Conservation (phyloP, 2,113 vertebrate species). For the Lophius piscatorius region DNA sequence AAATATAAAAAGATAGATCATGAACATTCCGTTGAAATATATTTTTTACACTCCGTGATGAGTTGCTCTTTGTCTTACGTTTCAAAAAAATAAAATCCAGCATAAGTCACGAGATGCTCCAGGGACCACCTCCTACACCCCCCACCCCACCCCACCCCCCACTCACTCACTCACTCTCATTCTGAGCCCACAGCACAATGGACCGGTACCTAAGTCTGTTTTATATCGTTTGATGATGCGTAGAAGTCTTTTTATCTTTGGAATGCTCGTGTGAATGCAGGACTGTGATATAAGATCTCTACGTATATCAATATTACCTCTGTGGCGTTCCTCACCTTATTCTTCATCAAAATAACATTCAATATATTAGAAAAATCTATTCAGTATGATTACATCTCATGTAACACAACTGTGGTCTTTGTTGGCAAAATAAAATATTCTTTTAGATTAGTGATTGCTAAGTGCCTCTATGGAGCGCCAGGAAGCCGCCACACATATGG, state of each 20-base stretch:
- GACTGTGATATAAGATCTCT: constrained; percentile 42
- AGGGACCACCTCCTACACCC: constrained; percentile 65
- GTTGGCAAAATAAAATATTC: constrained; percentile 55
- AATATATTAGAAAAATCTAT: constrained; percentile 54
- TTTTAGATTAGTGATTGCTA: constrained; percentile 54
- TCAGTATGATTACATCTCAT: constrained; percentile 47
- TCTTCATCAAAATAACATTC: constrained; percentile 59
- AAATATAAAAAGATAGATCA: constrained; percentile 84
- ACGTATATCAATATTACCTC: constrained; percentile 34
- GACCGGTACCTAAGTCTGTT: constrained; percentile 72
- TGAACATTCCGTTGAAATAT: constrained; percentile 83
- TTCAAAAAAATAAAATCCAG: constrained; percentile 81
- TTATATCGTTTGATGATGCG: constrained; percentile 61
- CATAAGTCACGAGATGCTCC: constrained; percentile 67
- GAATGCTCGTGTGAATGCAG: constrained; percentile 57
- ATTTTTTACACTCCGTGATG: constrained; percentile 80
- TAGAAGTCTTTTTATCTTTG: constrained; percentile 69
- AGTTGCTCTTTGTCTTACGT: constrained; percentile 77
- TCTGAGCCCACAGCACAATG: constrained; percentile 67
- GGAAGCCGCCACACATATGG: constrained; percentile 56
- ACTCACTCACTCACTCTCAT: constrained; percentile 61
- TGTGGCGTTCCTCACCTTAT: constrained; percentile 22
- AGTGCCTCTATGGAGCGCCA: constrained; percentile 60
- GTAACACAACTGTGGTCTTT: constrained; percentile 52
- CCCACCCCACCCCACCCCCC: constrained; percentile 64